phyloP scores from a whole-genome alignment of 1,140 invertebrate genomes.

The Drosophila rufa region DNA sequence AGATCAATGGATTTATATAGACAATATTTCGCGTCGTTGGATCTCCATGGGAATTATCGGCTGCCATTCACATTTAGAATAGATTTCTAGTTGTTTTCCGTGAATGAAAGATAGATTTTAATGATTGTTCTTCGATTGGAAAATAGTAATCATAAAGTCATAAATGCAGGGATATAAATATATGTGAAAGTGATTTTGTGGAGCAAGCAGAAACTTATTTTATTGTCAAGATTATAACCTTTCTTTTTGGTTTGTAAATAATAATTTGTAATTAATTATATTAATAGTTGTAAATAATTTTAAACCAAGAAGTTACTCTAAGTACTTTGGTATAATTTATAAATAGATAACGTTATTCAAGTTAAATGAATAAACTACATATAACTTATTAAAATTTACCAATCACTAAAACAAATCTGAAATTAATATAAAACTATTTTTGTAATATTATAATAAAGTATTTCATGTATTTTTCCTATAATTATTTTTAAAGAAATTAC shows the following conservation, averaged over 20 bases:
- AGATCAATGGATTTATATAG: slow-evolving; percentile 42
- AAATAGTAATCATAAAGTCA: not conserved
- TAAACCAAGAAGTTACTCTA: not conserved
- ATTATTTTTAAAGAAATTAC: not conserved
- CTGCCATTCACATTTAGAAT: slow-evolving; percentile 30
- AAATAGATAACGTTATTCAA: not conserved
- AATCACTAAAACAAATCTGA: no score
- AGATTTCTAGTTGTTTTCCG: slow-evolving; percentile 6
- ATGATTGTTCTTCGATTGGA: not conserved
- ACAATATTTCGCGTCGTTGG: slow-evolving; percentile 6
- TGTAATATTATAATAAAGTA: no score
- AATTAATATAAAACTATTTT: no score
- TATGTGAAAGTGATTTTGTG: not conserved
- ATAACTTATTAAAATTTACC: no score
- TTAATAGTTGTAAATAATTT: no score
- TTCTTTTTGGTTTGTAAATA: no score
- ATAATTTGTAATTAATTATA: no score
- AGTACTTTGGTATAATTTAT: not conserved
- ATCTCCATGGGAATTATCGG: slow-evolving; percentile 18
- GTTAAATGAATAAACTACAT: no score
- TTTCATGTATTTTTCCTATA: not conserved
- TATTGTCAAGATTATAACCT: no score
- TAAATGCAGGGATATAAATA: not conserved
- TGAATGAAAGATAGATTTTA: slow-evolving; percentile 23
- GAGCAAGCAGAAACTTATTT: no score